phyloP scores from a whole-genome alignment of 2,797 vertebrate genomes.

The Kryptopterus vitreolus region DNA sequence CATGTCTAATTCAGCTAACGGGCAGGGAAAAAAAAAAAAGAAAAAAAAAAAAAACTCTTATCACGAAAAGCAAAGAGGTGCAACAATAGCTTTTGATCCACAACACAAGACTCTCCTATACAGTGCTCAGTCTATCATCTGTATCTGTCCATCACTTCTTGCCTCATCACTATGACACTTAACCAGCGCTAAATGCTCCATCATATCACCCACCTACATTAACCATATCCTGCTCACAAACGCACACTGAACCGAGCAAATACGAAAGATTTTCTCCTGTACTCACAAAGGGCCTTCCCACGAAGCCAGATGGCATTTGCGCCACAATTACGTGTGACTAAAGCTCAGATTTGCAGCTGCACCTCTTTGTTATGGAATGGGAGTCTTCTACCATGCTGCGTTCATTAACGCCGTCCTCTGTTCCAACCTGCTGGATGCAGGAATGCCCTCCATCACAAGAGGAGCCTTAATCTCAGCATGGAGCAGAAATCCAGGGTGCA shows the following conservation, averaged over 20 bases:
- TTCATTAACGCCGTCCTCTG: constrained; percentile 32
- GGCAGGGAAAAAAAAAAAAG: constrained; percentile 2
- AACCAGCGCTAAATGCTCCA: background rate
- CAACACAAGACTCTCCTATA: background rate
- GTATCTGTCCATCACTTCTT: background rate
- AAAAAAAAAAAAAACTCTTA: constrained; percentile 18
- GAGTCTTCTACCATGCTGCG: constrained; percentile 26
- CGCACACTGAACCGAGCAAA: background rate
- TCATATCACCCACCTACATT: background rate
- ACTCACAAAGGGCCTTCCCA: constrained; percentile 31
- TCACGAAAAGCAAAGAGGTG: background rate
- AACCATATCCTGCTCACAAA: background rate
- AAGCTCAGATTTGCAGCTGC: constrained; percentile 44
- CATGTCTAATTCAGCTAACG: constrained; percentile 4
- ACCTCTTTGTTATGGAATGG: constrained; percentile 38
- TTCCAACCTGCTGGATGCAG: constrained; percentile 18
- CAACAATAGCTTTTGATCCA: background rate
- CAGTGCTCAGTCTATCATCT: background rate
- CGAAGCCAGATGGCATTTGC: constrained; percentile 40
- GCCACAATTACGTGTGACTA: constrained; percentile 30
- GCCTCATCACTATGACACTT: background rate
- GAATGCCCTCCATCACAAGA: constrained; percentile 51
- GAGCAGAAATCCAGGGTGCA: constrained; percentile 61
- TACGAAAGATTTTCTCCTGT: constrained; percentile 19
- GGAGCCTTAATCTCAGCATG: constrained; percentile 49